These are phyloP conservation scores for Loripinus fragilis DNA, from an alignment of 2,888 invertebrate species.

Conservation along the genomic window DNA sequence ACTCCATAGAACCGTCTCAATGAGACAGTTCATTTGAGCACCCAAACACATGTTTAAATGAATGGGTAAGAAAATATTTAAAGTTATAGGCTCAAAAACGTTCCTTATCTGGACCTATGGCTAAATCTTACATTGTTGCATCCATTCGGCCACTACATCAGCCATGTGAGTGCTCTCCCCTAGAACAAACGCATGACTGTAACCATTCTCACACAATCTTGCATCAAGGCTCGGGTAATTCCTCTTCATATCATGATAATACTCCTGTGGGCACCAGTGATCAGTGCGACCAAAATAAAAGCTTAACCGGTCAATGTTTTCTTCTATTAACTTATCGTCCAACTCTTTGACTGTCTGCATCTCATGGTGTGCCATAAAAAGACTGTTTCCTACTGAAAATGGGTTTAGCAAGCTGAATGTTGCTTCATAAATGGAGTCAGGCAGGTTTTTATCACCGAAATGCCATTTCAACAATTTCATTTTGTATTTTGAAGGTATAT, in stretches of 20 bases:
- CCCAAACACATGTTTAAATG: too few species aligned
- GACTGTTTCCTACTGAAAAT: constrained; percentile 71
- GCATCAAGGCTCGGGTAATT: constrained; percentile 87
- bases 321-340: constrained; percentile 87
- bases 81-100: too few species aligned
- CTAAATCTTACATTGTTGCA: constrained; percentile 53
- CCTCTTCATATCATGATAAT: constrained; percentile 88
- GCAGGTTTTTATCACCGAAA: constrained; percentile 70
- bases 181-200: constrained; percentile 93
- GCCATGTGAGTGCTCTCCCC: constrained; percentile 82
- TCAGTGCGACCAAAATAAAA: constrained; percentile 92
- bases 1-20: too few species aligned
- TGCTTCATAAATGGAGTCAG: constrained; percentile 77
- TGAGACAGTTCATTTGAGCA: too few species aligned
- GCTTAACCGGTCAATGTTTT: constrained; percentile 87
- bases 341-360: constrained; percentile 89
- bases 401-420: constrained; percentile 80
- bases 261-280: constrained; percentile 92
- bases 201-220: constrained; percentile 86
- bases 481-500: constrained; percentile 70
- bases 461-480: constrained; percentile 76
- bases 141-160: constrained; percentile 72
- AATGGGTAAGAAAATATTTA: too few species aligned
- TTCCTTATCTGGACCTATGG: too few species aligned
- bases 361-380: constrained; percentile 85